Evolutionary conservation across 1,140 invertebrate species (phyloP), one percentile per base, ranked within the genome.

Genomic region (Sesamia nonagrioides): DNA sequence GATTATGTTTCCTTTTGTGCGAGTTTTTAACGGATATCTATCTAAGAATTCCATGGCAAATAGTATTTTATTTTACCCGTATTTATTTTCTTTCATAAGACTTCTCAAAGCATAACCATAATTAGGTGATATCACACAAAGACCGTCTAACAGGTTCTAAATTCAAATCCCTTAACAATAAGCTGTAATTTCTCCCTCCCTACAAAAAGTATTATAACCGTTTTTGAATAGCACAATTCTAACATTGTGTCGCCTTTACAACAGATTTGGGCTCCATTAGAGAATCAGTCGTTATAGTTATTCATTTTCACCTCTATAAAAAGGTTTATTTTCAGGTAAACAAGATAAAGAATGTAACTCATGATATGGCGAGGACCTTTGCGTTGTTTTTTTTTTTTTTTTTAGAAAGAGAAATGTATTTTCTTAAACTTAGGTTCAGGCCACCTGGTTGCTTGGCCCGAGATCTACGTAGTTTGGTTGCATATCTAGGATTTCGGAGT

Each of bases 161-260:
- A 72, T 72, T 56, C 52, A 35, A 72, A 54, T 54, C 9, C 71
- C 52, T 42, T 54, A 72, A 73, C 71, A 73, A 73, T 73, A 40
- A 37, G 11, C 17, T 40, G 50, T 72, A 72, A 75, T 75, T 75
- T 21, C 21, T 40, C 11, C 6, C 11, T 15, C 42, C 6, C 11
- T 15, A 48, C 58, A 75, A 75, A 42, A 88, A 87, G 88, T 86
- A 86, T 87, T 27, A 40, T 40, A 87, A 75, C 54, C 72, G 78
- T 87, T 87, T 90, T 78, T 91, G 89, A 92, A 90, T 88, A 88
- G 86, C 84, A 81, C 84, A 90, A 89, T 90, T 92, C 87, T 79
- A 84, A 80, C 84, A 91, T 92, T 92, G 89, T 92, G 85, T 8
- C 6, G 78, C 81, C 82, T 90, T 86, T 86, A 91, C 89, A 92